Percentiles rank a stretch among this genome's conserved stretches.
phyloP scores from a whole-genome alignment of 2,888 invertebrate genomes.

The Trissonchulus latispiculum region DNA sequence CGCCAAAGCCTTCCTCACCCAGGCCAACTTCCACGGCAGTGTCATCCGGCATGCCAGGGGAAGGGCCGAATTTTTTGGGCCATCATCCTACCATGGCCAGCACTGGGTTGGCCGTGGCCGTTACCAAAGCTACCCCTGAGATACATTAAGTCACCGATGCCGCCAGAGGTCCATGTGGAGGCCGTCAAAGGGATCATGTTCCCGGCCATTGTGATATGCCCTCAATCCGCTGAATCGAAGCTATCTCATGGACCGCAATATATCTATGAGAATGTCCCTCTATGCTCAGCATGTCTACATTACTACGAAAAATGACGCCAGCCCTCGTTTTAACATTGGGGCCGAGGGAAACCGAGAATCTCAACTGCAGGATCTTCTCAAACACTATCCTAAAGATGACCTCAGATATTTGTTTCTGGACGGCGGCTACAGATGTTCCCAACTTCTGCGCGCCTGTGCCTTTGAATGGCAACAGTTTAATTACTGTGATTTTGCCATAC shows the following conservation, averaged over 20 bases:
- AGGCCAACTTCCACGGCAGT: conserved; percentile 17
- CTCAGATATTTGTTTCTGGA: conserved; percentile 2
- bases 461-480: conserved; percentile 4
- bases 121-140: conserved; percentile 9
- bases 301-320: conserved; percentile 15
- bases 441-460: conserved; percentile 3
- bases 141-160: conserved; percentile 11
- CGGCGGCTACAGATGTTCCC: not conserved
- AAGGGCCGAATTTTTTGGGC: conserved; percentile 14
- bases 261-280: not conserved
- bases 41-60: conserved; percentile 2
- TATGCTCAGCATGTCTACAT: conserved; percentile 17
- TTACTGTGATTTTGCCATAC: conserved; percentile 7
- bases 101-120: not conserved
- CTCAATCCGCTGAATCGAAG: conserved; percentile 8
- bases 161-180: conserved; percentile 3
- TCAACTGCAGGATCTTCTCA: not conserved
- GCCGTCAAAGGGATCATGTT: conserved; percentile 8
- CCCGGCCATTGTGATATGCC: conserved; percentile 3
- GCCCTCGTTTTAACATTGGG: not conserved
- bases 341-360: not conserved
- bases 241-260: not conserved
- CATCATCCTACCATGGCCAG: conserved; percentile 1
- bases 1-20: not conserved
- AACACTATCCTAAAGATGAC: not conserved